Evolutionary conservation across 1,140 invertebrate species (phyloP), one percentile per base, ranked within the genome.

Genomic region (Zophobas atratus): DNA sequence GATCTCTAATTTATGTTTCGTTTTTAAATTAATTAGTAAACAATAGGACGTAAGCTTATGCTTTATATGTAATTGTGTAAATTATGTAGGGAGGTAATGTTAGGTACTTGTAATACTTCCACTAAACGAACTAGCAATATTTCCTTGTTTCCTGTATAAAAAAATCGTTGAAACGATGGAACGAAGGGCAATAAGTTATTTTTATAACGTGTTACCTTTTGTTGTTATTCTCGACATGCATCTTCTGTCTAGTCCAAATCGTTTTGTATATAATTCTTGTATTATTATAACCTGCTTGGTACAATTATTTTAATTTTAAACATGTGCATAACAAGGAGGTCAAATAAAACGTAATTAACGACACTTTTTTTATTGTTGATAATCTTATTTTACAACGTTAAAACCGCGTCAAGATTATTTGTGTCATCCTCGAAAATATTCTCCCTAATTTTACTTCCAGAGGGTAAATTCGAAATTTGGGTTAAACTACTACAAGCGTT

Each of bases 1-100:
- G 78, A 79, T 79, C 78, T 79, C 75, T 79, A 79, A 77, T 80
- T 80, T 80, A 75, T 77, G 53, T 74, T 71, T 51, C 41, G 49
- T 46, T 67, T 71, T 76, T 57, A 70, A 79, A 76, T 53, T 76
- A 79, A 76, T 76, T 76, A 75, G 49, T 2, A 20, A 51, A 20
- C 2, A 51, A 2, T 67, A 67, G 70, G 41, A 63, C 43, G 51
- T 43, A 67, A 79, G 77, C 77, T 79, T 79, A 39, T 75, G 73
- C 73, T 79, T 79, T 79, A 73, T 70, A 70, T 73, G 71, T 73
- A 73, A 56, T 56, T 55, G 49, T 73, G 71, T 73, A 71, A 49
- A 72, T 46, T n/a, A 53, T 72, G 43, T 73, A 55, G 55, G 35
- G 53, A 51, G 70, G 38, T 73, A 73, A 73, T 55, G 33, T 73